Conservation (phyloP, 2,113 vertebrate genomes). For the Pogonocichla stellata region DNA sequence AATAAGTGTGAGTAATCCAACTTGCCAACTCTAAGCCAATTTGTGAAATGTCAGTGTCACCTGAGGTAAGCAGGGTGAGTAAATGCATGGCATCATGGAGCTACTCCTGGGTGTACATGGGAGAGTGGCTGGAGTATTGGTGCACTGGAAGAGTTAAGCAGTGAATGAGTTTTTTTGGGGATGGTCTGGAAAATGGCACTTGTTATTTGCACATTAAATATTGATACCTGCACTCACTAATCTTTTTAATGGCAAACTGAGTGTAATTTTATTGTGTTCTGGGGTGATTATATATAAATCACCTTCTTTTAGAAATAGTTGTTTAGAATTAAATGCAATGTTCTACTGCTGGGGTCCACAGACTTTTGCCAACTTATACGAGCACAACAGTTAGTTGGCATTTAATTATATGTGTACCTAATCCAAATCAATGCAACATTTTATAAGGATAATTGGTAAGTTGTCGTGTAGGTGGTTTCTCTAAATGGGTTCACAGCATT, state of each 20-base stretch:
- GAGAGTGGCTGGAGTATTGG: not conserved
- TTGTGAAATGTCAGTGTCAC: not conserved
- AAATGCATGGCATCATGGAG: not conserved
- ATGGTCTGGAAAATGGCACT: not conserved
- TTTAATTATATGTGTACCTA: conserved; percentile 9
- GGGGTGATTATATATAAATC: not conserved
- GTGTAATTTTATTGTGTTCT: not conserved
- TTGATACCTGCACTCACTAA: not conserved
- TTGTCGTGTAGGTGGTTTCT: conserved; percentile 11
- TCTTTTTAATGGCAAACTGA: not conserved
- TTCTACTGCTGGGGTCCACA: not conserved
- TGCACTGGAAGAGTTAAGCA: not conserved
- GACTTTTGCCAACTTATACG: not conserved
- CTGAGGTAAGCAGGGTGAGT: fast-evolving
- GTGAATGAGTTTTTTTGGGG: not conserved
- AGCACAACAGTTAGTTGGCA: not conserved
- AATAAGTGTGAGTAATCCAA: not conserved
- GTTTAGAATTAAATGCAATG: not conserved
- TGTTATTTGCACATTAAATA: not conserved
- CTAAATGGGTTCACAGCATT: conserved; percentile 17
- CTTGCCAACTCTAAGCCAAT: not conserved
- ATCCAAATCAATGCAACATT: not conserved
- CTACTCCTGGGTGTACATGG: fast-evolving
- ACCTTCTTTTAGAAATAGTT: not conserved
- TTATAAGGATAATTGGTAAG: conserved; percentile 19